A percentile compares a stretch with the other conserved stretches of the same genome.
Conservation (phyloP, 2,888 invertebrate genomes). For the Marasmarcha lunaedactyla region DNA sequence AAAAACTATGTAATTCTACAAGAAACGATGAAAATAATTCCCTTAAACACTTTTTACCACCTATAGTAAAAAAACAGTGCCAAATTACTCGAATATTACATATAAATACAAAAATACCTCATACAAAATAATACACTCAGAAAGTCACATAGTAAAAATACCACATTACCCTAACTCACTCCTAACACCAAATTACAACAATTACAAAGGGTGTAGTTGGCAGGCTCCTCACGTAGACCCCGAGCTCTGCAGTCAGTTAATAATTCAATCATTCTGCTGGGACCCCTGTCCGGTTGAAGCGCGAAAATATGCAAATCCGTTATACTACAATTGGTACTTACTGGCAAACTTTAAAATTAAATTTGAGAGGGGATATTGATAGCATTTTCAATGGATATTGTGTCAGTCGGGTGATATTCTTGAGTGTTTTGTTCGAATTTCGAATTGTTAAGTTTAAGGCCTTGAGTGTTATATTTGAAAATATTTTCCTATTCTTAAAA, state of each 20-base stretch:
- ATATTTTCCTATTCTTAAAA: no score
- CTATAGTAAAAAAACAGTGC: no score
- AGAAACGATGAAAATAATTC: no score
- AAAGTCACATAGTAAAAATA: no score
- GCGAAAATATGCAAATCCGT: conserved; percentile 53
- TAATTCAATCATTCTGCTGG: conserved; percentile 54
- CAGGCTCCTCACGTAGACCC: conserved; percentile 41
- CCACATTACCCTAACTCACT: background rate
- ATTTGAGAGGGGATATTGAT: conserved; percentile 17
- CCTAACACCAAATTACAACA: conserved; percentile 34
- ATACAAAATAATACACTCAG: no score
- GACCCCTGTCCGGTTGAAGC: conserved; percentile 20
- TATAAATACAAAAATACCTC: no score
- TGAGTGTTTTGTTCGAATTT: background rate
- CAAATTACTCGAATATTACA: no score
- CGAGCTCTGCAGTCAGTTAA: conserved; percentile 42
- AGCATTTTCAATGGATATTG: conserved; percentile 11
- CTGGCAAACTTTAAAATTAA: conserved; percentile 42
- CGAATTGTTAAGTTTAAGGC: no score
- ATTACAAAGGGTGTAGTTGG: conserved; percentile 32
- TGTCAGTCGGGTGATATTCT: background rate
- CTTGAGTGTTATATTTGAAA: no score
- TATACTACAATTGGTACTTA: conserved; percentile 26
- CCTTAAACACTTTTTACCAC: no score
- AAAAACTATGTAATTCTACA: no score